Base-by-base conservation (phyloP, 2,113 vertebrate species). In the Cranoglanis bouderius region DNA sequence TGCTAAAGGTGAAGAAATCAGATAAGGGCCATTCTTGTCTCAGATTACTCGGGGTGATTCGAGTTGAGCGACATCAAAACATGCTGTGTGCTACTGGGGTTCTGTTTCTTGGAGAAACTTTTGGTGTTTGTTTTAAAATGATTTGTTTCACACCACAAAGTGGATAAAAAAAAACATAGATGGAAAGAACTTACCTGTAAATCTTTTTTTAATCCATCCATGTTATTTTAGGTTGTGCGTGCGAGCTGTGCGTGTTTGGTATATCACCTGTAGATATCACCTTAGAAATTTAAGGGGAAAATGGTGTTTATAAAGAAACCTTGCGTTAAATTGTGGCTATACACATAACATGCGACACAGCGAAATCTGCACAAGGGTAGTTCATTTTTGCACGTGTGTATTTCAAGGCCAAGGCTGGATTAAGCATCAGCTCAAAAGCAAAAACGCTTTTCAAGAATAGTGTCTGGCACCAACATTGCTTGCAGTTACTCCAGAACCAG, bases 1-100 rank as follows among this genome's bases (percentile, higher is more conserved):
- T 49, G 72, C 16, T 19, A 75, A 85, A 72, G 85, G 81, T 74
- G 84, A 84, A 72, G 80, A 87, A 82, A 87, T 83, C 81, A 89
- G 88, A 81, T 85, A 72, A 83, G 49, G 67, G 55, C 78, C 29
- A 38, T 65, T 55, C 53, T 75, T 70, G 35, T n/a, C 78, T 81
- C 61, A 35, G n/a, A 51, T 84, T 88, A 49, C 16, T 24, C 16
- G 8, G 43, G 78, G 67, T 13, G 77, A 90, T 74, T 32, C 3
- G 24, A 83, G 21, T 74, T 88, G 84, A 82, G 63, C 6, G 26
- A 43, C 35, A 38, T 57, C 67, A 6, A 81, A 26, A 70, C 63
- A 78, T 18, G 82, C 80, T n/a, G 67, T 57, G 35, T 77, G 65
- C 82, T n/a, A 53, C 46, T 75, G 29, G 53, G 85, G 75, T 35